phyloP scores from a whole-genome alignment of 2,113 vertebrate species.

The Pan paniscus region DNA sequence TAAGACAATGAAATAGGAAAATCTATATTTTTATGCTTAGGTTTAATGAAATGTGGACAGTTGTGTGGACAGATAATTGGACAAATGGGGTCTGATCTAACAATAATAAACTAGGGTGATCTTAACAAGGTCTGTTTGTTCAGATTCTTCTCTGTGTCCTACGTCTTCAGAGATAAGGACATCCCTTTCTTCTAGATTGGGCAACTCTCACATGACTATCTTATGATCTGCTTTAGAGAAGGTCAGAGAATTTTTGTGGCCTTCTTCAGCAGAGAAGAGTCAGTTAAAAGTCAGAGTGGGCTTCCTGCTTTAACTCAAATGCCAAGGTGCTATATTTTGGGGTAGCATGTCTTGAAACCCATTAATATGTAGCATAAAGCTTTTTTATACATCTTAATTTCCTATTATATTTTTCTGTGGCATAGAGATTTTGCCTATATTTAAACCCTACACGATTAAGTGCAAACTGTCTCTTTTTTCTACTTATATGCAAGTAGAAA shows the following conservation, averaged over 20 bases:
- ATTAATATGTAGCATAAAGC: not conserved
- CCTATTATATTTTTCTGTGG: not conserved
- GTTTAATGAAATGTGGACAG: not conserved
- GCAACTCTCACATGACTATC: not conserved
- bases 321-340: not conserved
- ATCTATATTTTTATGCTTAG: not conserved
- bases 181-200: not conserved
- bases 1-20: not conserved
- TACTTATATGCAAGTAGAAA: not conserved
- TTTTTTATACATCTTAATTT: not conserved
- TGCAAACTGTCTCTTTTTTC: slow-evolving; percentile 6
- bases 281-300: not conserved
- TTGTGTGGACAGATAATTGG: too few species aligned
- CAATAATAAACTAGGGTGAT: not conserved
- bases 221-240: not conserved
- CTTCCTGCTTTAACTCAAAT: not conserved
- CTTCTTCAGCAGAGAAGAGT: not conserved
- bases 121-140: not conserved
- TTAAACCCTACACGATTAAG: slow-evolving; percentile 15
- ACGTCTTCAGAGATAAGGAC: not conserved
- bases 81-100: not conserved
- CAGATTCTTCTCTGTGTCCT: not conserved
- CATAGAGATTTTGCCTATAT: not conserved
- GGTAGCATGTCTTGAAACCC: not conserved
- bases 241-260: not conserved